Conservation (phyloP, 92 coral and sea anemone genomes). For the Muricea muricata region DNA sequence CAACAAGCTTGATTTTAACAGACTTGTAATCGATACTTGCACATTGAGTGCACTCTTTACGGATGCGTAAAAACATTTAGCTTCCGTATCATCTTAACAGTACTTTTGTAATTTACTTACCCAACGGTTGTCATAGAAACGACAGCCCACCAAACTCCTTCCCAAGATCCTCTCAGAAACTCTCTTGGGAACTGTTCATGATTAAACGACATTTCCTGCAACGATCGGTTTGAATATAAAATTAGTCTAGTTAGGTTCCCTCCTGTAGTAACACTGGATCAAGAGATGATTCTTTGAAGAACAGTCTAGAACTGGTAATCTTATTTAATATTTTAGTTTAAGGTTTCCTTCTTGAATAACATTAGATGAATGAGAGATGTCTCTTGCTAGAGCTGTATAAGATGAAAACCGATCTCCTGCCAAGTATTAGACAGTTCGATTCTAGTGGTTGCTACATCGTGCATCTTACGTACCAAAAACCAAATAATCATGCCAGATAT, state of each 20-base stretch:
- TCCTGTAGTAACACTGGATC: no score
- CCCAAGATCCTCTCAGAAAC: conserved; percentile 4
- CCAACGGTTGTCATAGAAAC: conserved; percentile 48
- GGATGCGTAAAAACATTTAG: no score
- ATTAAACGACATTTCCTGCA: conserved; percentile 12
- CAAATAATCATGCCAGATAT: conserved; percentile 80
- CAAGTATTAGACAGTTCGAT: not conserved
- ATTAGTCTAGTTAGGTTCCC: no score
- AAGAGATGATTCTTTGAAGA: not conserved
- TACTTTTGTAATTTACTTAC: not conserved
- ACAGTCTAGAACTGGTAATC: not conserved
- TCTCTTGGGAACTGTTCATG: conserved; percentile 26
- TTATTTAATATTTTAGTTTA: not conserved
- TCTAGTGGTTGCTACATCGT: no score
- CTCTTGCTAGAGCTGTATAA: not conserved
- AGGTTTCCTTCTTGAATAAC: not conserved
- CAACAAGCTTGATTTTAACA: no score
- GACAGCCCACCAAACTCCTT: conserved; percentile 42
- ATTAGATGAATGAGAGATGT: not conserved
- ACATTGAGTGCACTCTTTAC: no score
- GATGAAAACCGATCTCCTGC: not conserved
- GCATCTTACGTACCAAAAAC: conserved; percentile 66
- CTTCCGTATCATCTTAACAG: no score
- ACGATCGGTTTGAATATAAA: not conserved
- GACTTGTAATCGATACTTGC: no score